Conservation (phyloP, 2,113 vertebrate species). For the Morone saxatilis region DNA sequence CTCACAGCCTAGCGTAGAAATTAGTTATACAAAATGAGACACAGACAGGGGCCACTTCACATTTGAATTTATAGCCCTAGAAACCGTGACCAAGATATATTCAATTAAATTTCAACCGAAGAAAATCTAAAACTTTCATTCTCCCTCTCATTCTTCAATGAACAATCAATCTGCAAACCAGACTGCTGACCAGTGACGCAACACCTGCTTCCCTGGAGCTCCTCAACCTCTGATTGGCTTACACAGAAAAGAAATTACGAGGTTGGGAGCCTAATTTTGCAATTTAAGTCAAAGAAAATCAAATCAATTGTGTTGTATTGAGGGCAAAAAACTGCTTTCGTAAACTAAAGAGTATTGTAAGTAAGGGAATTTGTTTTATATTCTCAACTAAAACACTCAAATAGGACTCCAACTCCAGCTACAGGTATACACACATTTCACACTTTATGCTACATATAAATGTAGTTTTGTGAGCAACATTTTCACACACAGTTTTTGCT, state of each 20-base stretch:
- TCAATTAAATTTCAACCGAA: background rate
- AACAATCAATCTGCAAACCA: constrained; percentile 36
- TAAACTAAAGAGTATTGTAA: background rate
- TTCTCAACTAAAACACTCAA: background rate
- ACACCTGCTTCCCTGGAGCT: constrained; percentile 43
- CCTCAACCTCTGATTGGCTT: constrained; percentile 29
- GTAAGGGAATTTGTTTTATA: background rate
- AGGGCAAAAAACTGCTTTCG: constrained; percentile 1
- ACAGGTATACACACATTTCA: background rate
- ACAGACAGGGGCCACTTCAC: too few relatives aligned
- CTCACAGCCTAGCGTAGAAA: too few relatives aligned
- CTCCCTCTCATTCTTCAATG: constrained; percentile 15
- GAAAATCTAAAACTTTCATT: constrained; percentile 25
- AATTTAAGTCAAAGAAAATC: background rate
- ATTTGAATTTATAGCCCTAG: too few relatives aligned
- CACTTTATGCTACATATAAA: background rate
- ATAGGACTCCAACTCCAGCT: background rate
- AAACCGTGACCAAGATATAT: background rate
- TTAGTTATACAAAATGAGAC: too few relatives aligned
- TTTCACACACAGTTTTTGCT: background rate
- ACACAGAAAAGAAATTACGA: constrained; percentile 12
- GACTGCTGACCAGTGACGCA: constrained; percentile 18
- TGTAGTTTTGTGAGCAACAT: background rate
- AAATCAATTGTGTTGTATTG: constrained; percentile 25
- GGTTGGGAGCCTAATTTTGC: constrained; percentile 13